Conservation (phyloP, 2,888 invertebrate genomes). For the Papilio gigon region DNA sequence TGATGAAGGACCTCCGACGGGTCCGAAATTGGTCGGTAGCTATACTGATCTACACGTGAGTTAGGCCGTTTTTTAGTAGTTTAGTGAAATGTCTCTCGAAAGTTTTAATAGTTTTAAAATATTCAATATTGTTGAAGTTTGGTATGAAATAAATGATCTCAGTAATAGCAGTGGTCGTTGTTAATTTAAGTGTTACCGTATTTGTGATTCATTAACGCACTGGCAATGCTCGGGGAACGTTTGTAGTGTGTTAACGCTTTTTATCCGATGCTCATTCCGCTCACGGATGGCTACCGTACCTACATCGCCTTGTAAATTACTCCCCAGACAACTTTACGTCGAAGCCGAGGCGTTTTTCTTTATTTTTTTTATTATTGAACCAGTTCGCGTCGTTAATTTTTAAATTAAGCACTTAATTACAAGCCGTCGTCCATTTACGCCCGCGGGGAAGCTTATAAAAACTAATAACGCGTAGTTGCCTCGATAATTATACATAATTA, state of each 20-base stretch:
- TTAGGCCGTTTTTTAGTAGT: no score
- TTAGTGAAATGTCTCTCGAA: no score
- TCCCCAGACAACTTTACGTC: constrained; percentile 38
- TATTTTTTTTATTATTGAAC: constrained; percentile 51
- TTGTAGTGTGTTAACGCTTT: constrained; percentile 24
- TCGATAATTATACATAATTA: constrained; percentile 61
- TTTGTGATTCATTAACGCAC: constrained; percentile 8
- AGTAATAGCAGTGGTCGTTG: constrained; percentile 20
- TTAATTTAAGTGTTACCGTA: constrained; percentile 16
- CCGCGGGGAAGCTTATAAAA: constrained; percentile 56
- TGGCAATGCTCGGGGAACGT: constrained; percentile 21
- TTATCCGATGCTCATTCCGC: constrained; percentile 26
- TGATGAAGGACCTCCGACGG: no score
- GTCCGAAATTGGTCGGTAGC: no score
- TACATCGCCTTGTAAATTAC: constrained; percentile 37
- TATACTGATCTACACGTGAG: no score
- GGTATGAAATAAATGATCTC: background rate
- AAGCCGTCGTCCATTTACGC: constrained; percentile 55
- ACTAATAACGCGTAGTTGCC: constrained; percentile 56
- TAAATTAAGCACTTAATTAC: constrained; percentile 67
- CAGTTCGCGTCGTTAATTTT: constrained; percentile 58
- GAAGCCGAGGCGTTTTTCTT: constrained; percentile 34
- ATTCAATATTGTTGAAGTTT: background rate
- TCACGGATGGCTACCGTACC: constrained; percentile 24
- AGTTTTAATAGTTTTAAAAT: no score